A percentile compares a stretch with the other conserved stretches of the same genome.
These are phyloP conservation scores for Sebastes iracundus DNA, from an alignment of 2,797 vertebrate species.

Conservation along the genomic window DNA sequence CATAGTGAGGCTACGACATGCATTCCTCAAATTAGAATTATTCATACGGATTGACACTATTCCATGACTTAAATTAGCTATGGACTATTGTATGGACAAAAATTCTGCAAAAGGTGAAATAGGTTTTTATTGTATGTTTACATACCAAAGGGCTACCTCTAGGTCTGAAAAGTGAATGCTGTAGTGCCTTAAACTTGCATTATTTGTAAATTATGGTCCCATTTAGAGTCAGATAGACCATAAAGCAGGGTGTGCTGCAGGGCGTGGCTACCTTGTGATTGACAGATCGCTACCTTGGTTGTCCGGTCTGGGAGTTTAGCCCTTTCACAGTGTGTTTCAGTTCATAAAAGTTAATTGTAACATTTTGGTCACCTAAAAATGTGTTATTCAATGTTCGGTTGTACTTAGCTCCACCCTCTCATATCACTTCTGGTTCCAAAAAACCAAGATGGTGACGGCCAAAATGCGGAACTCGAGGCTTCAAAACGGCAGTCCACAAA, in stretches of 20 bases:
- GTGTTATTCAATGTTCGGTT: no score
- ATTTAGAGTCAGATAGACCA: no score
- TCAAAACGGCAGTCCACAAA: neutral
- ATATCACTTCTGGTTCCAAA: no score
- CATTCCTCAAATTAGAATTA: conserved; percentile 13
- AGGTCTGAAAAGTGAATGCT: neutral
- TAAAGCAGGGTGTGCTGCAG: no score
- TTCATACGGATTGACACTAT: neutral
- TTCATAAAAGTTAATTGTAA: no score
- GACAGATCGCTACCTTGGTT: no score
- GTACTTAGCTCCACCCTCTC: no score
- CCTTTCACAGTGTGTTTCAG: no score
- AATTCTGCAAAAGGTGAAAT: neutral
- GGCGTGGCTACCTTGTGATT: no score
- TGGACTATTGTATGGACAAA: neutral
- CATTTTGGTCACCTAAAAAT: no score
- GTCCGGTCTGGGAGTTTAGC: no score
- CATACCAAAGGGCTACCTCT: neutral
- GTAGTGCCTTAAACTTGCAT: neutral
- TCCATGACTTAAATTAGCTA: neutral
- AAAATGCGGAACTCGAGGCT: neutral
- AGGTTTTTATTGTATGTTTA: neutral
- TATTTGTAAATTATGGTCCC: no score
- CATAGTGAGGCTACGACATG: conserved; percentile 3
- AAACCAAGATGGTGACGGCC: neutral